Base-by-base conservation (phyloP, 2,113 vertebrate species). In the mouse (Mus musculus) region DNA sequence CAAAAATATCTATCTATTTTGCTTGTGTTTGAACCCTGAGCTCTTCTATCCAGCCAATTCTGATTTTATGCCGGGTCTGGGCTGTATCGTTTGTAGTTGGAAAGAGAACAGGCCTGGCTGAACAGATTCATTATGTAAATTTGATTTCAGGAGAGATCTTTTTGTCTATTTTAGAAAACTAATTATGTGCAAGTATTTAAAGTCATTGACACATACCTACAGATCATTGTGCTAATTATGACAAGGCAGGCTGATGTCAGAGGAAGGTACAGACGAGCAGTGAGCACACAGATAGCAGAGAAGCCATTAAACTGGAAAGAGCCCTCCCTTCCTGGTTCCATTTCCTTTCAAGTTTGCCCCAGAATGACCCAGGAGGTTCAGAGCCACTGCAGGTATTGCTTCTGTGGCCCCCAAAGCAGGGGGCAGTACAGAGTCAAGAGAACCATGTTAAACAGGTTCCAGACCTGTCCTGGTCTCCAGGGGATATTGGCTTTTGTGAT, bases 91-190 rank as follows among this genome's bases (percentile, higher is more conserved):
- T 33, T 20, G 59, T 80, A 91, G 61, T 39, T 90, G 9, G 30
- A 46, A 17, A 0, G 28, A 75, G 73, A 91, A 76, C 5, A 71
- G 49, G 5, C 63, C 81, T 78, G 56, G 75, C 49, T 59, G 42
- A 49, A 75, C 78, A 52, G 63, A 80, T 75, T 94, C 63, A 84
- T 95, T 84, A 80, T 59, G 88, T 75, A 92, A 80, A 28, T 93
- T 52, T 59, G 75, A 85, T 73, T 92, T 93, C 69, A 76, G 52
- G 75, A 81, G 85, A 46, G 30, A 61, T 75, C 56, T 95, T 95
- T 90, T 95, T 82, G 56, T 92, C 93, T 95, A 16, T 96, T 90
- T 92, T 73, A 88, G 89, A 84, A 94, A 92, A 75, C 39, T 81
- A 89, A 85, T 94, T 91, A 93, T 77, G 77, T 63, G 52, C 16